Evolutionary conservation across 1,140 invertebrate genomes (phyloP).

Genomic region (Palaemon carinicauda): DNA sequence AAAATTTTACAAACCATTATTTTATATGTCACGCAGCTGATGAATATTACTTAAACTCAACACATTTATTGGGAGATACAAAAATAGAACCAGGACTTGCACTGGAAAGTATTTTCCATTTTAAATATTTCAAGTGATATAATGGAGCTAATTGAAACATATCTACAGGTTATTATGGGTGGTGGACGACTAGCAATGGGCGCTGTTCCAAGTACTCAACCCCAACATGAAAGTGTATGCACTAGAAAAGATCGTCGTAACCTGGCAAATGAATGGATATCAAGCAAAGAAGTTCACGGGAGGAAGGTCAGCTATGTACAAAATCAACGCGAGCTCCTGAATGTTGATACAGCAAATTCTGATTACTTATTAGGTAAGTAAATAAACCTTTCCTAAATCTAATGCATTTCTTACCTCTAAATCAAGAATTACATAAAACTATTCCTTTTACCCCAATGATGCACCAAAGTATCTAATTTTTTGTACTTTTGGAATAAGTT

Average conservation of each 20-base stretch:
- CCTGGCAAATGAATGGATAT: not conserved
- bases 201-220: not conserved
- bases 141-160: too few species aligned
- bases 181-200: not conserved
- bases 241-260: not conserved
- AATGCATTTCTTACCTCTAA: not conserved
- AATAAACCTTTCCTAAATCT: too few species aligned
- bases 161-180: not conserved
- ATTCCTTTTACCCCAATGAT: too few species aligned
- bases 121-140: too few species aligned
- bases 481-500: too few species aligned
- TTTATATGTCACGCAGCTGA: too few species aligned
- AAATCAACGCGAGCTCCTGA: not conserved
- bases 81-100: too few species aligned
- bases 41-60: too few species aligned
- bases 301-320: not conserved
- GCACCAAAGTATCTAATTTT: too few species aligned
- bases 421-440: not conserved
- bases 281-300: not conserved
- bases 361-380: conserved; percentile 2
- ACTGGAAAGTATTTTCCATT: too few species aligned
- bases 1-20: too few species aligned
- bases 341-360: not conserved
- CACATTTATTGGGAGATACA: too few species aligned
- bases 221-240: not conserved